phyloP scores from a whole-genome alignment of 2,113 vertebrate species.

The Isichthys henryi region DNA sequence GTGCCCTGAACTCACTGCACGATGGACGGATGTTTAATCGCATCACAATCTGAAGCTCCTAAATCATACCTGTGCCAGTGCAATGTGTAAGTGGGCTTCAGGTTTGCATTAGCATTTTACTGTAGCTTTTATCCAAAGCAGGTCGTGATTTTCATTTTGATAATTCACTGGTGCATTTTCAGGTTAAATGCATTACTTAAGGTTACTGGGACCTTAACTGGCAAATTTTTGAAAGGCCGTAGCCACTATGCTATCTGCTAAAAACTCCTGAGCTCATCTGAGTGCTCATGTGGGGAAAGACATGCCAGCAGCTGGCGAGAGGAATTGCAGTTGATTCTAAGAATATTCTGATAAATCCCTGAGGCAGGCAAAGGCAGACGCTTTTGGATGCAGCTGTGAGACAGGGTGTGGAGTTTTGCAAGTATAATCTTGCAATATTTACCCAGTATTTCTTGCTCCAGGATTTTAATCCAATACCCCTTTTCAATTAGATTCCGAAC shows the following conservation, averaged over 20 bases:
- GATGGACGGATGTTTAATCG: background rate
- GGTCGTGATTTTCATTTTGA: background rate
- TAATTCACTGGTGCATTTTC: background rate
- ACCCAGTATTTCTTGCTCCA: background rate
- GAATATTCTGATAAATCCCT: background rate
- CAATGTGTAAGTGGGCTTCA: background rate
- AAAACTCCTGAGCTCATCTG: background rate
- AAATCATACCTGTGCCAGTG: background rate
- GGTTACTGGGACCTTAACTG: background rate
- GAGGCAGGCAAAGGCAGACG: background rate
- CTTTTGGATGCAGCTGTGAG: background rate
- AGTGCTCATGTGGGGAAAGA: background rate
- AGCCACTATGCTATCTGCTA: background rate
- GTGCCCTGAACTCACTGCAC: background rate
- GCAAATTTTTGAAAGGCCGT: background rate
- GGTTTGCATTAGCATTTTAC: background rate
- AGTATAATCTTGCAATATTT: background rate
- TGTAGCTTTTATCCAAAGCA: background rate
- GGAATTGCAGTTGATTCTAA: background rate
- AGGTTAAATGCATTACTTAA: background rate
- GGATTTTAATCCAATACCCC: background rate
- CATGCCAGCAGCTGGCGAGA: background rate
- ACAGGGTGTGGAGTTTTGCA: background rate
- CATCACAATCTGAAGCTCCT: background rate
- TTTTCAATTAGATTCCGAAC: background rate